These are phyloP conservation scores for Leptinotarsa undecemlineata DNA, from an alignment of 1,140 invertebrate species.

Conservation along the genomic window DNA sequence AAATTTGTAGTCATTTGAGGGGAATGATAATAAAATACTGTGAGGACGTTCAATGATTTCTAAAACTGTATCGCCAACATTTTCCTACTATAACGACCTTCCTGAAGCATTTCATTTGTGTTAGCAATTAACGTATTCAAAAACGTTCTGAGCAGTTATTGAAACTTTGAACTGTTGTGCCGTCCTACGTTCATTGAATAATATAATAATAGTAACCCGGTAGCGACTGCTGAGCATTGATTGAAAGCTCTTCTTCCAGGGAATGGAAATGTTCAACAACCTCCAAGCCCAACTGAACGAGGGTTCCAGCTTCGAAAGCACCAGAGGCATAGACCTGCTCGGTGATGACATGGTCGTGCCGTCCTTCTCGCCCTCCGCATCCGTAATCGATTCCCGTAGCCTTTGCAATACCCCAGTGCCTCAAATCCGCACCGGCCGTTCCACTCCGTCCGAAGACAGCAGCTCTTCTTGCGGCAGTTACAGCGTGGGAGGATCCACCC, in stretches of 20 bases:
- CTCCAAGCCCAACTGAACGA: constrained; percentile 31
- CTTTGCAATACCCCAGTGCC: constrained; percentile 51
- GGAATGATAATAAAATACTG: no score
- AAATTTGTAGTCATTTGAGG: no score
- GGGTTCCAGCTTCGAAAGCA: constrained; percentile 39
- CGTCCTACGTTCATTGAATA: no score
- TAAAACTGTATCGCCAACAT: no score
- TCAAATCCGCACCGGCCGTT: constrained; percentile 46
- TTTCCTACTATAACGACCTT: no score
- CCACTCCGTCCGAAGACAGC: constrained; percentile 62
- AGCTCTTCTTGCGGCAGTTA: constrained; percentile 71
- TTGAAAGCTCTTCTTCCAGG: constrained; percentile 5
- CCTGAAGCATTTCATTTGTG: no score
- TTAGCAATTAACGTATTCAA: no score
- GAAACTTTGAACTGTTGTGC: no score
- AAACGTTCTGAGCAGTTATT: no score
- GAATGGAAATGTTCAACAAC: constrained; percentile 33
- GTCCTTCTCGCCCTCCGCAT: constrained; percentile 47
- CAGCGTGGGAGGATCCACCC: constrained; percentile 61
- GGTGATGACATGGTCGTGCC: constrained; percentile 57
- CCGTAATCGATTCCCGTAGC: constrained; percentile 25
- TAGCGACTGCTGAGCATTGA: no score
- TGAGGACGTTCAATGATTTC: no score
- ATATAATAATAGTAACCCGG: no score
- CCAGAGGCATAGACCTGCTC: constrained; percentile 34